Evolutionary conservation across 1,140 invertebrate genomes (phyloP), one percentile per base, ranked within the genome.

Genomic region (Rhynchophorus ferrugineus): DNA sequence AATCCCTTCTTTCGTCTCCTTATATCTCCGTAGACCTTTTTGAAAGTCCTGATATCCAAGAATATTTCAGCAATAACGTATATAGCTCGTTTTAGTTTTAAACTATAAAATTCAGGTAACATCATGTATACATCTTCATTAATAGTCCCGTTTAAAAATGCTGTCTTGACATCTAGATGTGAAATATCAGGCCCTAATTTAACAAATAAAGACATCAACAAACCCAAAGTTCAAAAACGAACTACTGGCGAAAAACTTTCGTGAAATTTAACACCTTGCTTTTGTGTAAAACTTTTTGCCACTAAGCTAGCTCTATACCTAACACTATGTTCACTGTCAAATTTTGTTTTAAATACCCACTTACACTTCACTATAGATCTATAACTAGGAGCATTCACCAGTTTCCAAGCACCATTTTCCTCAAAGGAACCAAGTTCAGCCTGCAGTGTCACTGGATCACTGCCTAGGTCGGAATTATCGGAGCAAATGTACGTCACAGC

Each of bases 81-180:
- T 36, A 71, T 58, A 1, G 59, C 57, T 48, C 44, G 58, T 38
- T 62, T 62, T 36, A 72, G 50, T 34, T 44, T 46, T 50, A 64
- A 69, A 20, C 39, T 29, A 42, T 53, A 55, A 50, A 41, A 53
- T 42, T 61, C 49, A 29, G 65, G 57, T 55, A 61, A 60, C 24
- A 57, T 56, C 63, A 65, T 64, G 47, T 62, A 70, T n/a, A 71
- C 57, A 47, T 52, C 58, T 59, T 70, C 64, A 18, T 62, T 43
- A 33, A 72, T 47, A 13, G 52, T 39, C 7, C 63, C 62, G 56
- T 70, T 62, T 16, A 71, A 56, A 53, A 66, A 73, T 6, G 68
- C 70, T 14, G 69, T 71, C 16, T 52, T 57, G 14, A 71, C 64
- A 60, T 70, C 68, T 24, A 69, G 52, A 51, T 69, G 61, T 2